Conservation (phyloP, 2,797 vertebrate species). For the Epinephelus awoara region DNA sequence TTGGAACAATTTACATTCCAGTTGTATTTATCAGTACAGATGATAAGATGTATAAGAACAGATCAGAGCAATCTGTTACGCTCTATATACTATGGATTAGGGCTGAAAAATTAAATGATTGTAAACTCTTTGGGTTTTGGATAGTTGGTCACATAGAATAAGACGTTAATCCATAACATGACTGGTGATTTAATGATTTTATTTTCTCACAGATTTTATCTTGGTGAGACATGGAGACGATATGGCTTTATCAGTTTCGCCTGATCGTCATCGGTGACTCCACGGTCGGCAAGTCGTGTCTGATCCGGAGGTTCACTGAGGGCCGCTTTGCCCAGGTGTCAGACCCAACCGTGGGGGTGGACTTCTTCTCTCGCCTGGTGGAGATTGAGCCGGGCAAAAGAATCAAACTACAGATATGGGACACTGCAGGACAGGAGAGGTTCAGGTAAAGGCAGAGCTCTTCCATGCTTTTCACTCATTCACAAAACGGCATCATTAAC, state of each 20-base stretch:
- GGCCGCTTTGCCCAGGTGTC: constrained; percentile 96
- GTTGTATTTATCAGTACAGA: neutral
- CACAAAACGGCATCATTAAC: neutral
- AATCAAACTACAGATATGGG: constrained; percentile 96
- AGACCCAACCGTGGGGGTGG: constrained; percentile 96
- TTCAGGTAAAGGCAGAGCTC: constrained; percentile 86
- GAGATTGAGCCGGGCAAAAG: constrained; percentile 96
- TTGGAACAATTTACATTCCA: neutral
- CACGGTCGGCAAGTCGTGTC: constrained; percentile 96
- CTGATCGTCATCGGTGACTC: constrained; percentile 97
- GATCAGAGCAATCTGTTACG: neutral
- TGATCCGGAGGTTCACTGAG: constrained; percentile 96
- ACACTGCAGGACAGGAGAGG: constrained; percentile 93
- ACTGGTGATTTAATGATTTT: neutral
- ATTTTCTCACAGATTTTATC: constrained; percentile 53
- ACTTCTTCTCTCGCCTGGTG: constrained; percentile 96
- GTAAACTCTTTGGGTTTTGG: neutral
- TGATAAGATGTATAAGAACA: neutral
- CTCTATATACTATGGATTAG: neutral
- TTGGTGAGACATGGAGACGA: constrained; percentile 91
- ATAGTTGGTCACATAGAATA: neutral
- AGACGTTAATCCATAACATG: neutral
- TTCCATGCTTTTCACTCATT: neutral
- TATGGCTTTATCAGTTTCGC: constrained; percentile 98
- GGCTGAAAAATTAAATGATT: neutral